Percentiles rank a stretch among this genome's conserved stretches.
These are phyloP conservation scores for Chionis minor DNA, from an alignment of 2,113 vertebrate species.

Conservation along the genomic window DNA sequence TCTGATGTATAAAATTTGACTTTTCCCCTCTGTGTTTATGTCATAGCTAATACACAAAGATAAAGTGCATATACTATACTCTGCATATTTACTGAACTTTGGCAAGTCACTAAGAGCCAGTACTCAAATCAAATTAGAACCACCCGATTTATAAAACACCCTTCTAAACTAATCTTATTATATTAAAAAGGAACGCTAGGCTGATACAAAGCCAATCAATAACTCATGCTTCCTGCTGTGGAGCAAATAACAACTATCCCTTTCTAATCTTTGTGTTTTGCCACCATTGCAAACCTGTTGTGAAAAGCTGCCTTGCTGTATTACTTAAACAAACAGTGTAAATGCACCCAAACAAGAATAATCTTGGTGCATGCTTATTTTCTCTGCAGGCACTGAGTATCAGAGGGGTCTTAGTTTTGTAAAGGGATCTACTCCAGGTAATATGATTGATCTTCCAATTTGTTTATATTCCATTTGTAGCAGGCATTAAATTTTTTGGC, in stretches of 20 bases:
- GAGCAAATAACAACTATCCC: conserved; percentile 16
- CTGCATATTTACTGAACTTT: conserved; percentile 65
- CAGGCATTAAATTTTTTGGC: not conserved
- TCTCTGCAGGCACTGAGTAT: not conserved
- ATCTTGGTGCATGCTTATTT: not conserved
- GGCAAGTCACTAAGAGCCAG: conserved; percentile 39
- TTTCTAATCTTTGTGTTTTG: conserved; percentile 27
- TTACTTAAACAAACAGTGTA: conserved; percentile 3
- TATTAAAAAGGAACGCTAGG: not conserved
- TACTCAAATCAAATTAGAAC: conserved; percentile 60
- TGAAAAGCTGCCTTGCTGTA: not conserved
- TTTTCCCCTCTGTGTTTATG: conserved; percentile 62
- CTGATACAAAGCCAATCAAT: conserved; percentile 51
- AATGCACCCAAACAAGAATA: not conserved
- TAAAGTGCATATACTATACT: conserved; percentile 39
- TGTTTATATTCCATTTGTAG: not conserved
- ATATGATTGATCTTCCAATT: not conserved
- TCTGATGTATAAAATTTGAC: conserved; percentile 61
- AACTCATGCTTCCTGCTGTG: conserved; percentile 3
- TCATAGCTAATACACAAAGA: conserved; percentile 59
- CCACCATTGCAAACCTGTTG: not conserved
- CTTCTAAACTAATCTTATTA: conserved; percentile 48
- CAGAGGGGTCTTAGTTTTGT: not conserved
- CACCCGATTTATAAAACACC: conserved; percentile 35
- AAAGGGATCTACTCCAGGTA: not conserved